Evolutionary conservation across 2,888 invertebrate genomes (phyloP).

Genomic region (Nebria salina): DNA sequence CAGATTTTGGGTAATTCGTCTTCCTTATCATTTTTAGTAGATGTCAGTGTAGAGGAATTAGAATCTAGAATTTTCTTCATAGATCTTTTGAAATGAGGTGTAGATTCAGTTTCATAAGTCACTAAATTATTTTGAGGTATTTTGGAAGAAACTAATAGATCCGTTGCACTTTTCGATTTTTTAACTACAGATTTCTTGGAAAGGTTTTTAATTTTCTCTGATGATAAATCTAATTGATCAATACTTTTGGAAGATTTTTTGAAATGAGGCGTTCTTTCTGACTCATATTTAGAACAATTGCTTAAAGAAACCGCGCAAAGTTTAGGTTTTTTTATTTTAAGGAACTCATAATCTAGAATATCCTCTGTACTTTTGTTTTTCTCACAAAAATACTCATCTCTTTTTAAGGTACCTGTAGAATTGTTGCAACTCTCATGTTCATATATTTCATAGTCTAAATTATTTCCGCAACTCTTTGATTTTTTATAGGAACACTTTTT

Average conservation of each 20-base stretch:
- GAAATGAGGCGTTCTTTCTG: not conserved
- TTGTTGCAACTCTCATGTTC: not conserved
- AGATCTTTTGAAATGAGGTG: not conserved
- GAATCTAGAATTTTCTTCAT: not conserved
- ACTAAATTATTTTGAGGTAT: not conserved
- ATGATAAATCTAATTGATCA: not conserved
- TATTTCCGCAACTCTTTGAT: not conserved
- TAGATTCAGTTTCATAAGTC: not conserved
- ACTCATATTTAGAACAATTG: not conserved
- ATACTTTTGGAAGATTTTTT: not conserved
- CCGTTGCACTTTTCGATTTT: not conserved
- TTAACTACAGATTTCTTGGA: not conserved
- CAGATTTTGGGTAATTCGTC: too few species aligned
- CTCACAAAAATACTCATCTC: not conserved
- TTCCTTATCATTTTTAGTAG: too few species aligned
- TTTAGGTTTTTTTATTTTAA: not conserved
- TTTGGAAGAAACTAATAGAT: not conserved
- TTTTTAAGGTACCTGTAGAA: not conserved
- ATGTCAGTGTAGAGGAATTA: not conserved
- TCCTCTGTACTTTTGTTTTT: not conserved
- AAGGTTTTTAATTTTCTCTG: not conserved
- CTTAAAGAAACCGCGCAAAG: not conserved
- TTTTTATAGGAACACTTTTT: not conserved
- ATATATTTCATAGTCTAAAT: not conserved
- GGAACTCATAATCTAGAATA: not conserved